A percentile compares a stretch with the other conserved stretches of the same genome.
phyloP scores from a whole-genome alignment of 2,113 vertebrate species.

The Nicator chloris region DNA sequence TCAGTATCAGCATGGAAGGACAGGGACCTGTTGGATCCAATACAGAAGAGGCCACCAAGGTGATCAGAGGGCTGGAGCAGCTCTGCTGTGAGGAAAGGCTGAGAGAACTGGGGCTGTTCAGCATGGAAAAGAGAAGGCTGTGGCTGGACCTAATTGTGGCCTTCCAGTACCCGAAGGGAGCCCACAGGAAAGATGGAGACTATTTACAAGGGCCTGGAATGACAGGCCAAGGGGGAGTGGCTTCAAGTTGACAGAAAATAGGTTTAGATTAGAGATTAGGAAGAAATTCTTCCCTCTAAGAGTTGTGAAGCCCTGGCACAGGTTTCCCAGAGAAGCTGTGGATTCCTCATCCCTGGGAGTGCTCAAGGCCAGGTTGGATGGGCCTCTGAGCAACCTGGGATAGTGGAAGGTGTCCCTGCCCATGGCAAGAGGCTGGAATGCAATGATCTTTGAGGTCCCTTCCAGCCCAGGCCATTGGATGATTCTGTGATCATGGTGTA shows the following conservation, averaged over 20 bases:
- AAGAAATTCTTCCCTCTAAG: not conserved
- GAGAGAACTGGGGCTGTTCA: not conserved
- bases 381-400: fast-evolving
- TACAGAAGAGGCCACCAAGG: fast-evolving
- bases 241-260: fast-evolving
- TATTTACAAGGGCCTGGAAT: not conserved
- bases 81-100: not conserved
- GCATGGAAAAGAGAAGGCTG: fast-evolving
- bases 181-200: not conserved
- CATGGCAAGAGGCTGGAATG: fast-evolving
- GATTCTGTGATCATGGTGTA: not conserved
- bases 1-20: not conserved
- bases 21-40: not conserved
- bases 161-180: not conserved
- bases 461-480: not conserved
- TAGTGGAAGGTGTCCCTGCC: not conserved
- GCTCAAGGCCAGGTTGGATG: not conserved
- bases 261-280: not conserved
- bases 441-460: not conserved
- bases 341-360: fast-evolving
- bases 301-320: fast-evolving
- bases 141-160: fast-evolving
- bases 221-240: fast-evolving
- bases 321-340: not conserved
- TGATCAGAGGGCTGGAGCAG: not conserved